Evolutionary conservation across 2,888 invertebrate species (phyloP), one percentile per base, ranked within the genome.

Genomic region (Lasioglossum lativentre): DNA sequence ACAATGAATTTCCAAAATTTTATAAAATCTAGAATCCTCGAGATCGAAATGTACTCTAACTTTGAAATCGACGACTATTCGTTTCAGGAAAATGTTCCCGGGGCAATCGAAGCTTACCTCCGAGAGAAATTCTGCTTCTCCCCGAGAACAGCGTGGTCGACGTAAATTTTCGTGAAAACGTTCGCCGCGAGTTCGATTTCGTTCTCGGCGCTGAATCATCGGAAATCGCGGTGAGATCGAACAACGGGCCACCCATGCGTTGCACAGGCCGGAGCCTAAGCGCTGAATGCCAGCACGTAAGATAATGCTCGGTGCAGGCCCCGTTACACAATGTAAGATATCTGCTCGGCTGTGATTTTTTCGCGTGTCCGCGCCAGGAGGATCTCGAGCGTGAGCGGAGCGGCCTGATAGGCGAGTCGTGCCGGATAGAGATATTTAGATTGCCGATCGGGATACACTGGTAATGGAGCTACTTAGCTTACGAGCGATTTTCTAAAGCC

Each of bases 371-470:
- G 66, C 38, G 68, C 68, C 47, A 59, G 40, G 74, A 76, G 68
- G 75, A 73, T 80, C 88, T 78, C 83, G 88, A 74, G 82, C 83
- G 83, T 80, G 83, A 89, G 83, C 84, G 68, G 68, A 84, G 76
- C 84, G 72, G 66, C 45, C 71, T 56, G 75, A 89, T 84, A 45
- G 16, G 45, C 83, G 82, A 88, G 83, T 86, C 77, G 86, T 80
- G 83, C 80, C 38, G 76, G 89, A 85, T 86, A 75, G 81, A 85
- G 86, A 86, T 86, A 86, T 85, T 81, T 76, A 77, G 75, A 81
- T 81, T 59, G 75, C 38, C 78, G 86, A 86, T 81, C 78, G 85
- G 72, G 75, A 83, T 75, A 76, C 52, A 59, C 59, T 59, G 47
- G 76, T 81, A 81, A 85, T 85, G 73, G 86, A 75, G 75, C 86